These are phyloP conservation scores for Colostygia pectinataria DNA, from an alignment of 2,888 invertebrate species.

Conservation along the genomic window DNA sequence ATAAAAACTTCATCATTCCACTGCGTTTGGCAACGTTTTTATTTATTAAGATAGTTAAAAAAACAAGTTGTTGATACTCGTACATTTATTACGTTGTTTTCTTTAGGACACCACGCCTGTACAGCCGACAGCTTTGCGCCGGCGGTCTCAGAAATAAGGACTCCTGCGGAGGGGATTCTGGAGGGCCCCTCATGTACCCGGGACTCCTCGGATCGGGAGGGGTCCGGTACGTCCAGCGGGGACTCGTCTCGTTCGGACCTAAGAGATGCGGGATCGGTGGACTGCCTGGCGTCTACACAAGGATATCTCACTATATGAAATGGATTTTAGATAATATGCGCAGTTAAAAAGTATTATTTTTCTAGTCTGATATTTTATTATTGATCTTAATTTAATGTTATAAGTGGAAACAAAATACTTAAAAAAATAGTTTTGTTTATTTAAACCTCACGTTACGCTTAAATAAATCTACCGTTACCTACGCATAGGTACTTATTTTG, in stretches of 20 bases:
- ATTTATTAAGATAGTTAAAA: no score
- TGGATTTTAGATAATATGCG: constrained; percentile 83
- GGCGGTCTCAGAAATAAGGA: constrained; percentile 80
- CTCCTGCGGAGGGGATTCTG: constrained; percentile 87
- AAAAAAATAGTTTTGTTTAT: no score
- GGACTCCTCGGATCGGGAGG: constrained; percentile 53
- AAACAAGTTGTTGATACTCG: no score
- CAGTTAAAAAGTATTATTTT: constrained; percentile 23
- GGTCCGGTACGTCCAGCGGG: constrained; percentile 82
- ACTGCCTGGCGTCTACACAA: constrained; percentile 84
- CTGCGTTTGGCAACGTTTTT: no score
- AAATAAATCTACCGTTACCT: no score
- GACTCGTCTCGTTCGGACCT: constrained; percentile 83
- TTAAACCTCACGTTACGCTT: no score
- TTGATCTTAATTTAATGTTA: neutral
- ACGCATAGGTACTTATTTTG: no score
- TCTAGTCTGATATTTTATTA: neutral
- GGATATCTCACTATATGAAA: constrained; percentile 76
- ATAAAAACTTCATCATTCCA: no score
- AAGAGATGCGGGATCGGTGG: constrained; percentile 75
- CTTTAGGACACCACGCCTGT: constrained; percentile 51
- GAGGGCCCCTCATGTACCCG: constrained; percentile 84
- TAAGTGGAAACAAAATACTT: no score
- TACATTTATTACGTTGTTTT: neutral
- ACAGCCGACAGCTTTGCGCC: constrained; percentile 79